These are phyloP conservation scores for Cyprinella venusta DNA, from an alignment of 2,797 vertebrate genomes.

Conservation along the genomic window DNA sequence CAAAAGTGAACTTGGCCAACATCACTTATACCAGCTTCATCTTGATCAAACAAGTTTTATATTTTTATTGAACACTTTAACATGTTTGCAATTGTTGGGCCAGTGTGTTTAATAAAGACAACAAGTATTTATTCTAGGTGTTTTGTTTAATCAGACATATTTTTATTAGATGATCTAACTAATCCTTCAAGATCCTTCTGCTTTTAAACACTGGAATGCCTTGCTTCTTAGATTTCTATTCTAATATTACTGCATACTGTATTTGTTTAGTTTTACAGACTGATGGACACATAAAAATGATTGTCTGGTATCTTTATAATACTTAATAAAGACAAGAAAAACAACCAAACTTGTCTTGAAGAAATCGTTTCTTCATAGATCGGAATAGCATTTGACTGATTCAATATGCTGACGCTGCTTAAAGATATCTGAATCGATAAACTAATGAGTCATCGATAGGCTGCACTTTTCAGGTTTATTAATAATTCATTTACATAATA, in stretches of 20 bases:
- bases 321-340: not conserved
- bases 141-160: not conserved
- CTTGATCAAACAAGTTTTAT: not conserved
- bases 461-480: not conserved
- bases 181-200: not conserved
- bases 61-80: conserved; percentile 11
- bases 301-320: not conserved
- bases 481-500: not conserved
- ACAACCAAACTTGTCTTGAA: not conserved
- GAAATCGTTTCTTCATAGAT: not conserved
- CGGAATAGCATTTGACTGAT: not conserved
- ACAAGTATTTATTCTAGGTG: conserved; percentile 2
- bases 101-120: conserved; percentile 1
- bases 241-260: not conserved
- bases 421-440: not conserved
- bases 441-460: not conserved
- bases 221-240: not conserved
- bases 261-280: not conserved
- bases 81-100: not conserved
- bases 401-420: not conserved
- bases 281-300: not conserved
- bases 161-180: not conserved
- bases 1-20: not conserved
- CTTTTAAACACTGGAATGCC: not conserved
- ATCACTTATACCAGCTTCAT: not conserved